Evolutionary conservation across 2,888 invertebrate species (phyloP).

Genomic region (Peribatodes rhomboidaria): DNA sequence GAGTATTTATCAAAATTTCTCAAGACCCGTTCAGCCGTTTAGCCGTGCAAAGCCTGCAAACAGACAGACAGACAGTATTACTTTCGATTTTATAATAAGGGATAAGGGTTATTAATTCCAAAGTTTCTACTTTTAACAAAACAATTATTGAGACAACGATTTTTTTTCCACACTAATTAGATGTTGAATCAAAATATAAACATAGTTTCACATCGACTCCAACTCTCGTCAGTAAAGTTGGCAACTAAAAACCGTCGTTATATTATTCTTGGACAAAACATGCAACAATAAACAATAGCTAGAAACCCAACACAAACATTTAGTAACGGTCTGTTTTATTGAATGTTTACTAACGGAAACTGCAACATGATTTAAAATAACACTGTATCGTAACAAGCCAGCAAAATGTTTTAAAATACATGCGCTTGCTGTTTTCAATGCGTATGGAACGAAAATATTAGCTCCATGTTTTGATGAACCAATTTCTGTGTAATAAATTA

Average conservation of each 20-base stretch:
- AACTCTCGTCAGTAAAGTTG: neutral
- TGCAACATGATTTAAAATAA: slow-evolving; percentile 35
- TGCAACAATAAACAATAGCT: slow-evolving; percentile 17
- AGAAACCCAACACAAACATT: slow-evolving; percentile 30
- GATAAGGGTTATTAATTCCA: no score
- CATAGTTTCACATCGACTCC: no score
- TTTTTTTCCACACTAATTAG: no score
- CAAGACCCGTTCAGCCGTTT: no score
- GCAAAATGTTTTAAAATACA: slow-evolving; percentile 34
- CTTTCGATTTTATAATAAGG: no score
- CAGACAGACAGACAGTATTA: no score
- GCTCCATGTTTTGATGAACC: slow-evolving; percentile 9
- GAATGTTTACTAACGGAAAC: slow-evolving; percentile 24
- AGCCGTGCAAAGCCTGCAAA: no score
- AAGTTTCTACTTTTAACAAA: no score
- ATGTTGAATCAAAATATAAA: no score
- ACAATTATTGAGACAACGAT: no score
- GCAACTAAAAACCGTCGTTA: neutral
- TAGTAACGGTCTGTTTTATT: slow-evolving; percentile 21
- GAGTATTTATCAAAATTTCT: no score
- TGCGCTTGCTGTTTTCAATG: slow-evolving; percentile 28
- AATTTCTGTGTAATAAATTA: slow-evolving; percentile 10
- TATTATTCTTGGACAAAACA: slow-evolving; percentile 15
- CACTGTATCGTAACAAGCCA: slow-evolving; percentile 17
- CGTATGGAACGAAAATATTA: slow-evolving; percentile 23